Evolutionary conservation across 1,140 invertebrate species (phyloP).

Genomic region (Nephila pilipes): DNA sequence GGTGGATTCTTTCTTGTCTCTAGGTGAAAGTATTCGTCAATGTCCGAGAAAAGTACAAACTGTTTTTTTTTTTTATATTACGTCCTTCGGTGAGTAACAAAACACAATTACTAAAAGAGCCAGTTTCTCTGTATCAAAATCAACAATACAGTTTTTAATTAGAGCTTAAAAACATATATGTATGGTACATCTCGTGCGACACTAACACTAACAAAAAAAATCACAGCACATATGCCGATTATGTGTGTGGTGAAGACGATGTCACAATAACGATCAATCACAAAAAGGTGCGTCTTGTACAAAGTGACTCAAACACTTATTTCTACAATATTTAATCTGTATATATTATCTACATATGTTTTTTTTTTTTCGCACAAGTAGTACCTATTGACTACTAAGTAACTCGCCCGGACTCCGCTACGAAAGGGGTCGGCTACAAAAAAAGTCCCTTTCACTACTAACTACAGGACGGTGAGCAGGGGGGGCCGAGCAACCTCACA

Average conservation of each 20-base stretch:
- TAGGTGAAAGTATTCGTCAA: conserved; percentile 5
- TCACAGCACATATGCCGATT: not conserved
- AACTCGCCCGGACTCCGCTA: not conserved
- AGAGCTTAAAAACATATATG: not conserved
- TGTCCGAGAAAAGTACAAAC: not conserved
- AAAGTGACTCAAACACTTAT: not conserved
- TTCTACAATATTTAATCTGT: not conserved
- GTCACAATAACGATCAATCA: conserved; percentile 2
- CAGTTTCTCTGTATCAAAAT: not conserved
- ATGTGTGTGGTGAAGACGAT: not conserved
- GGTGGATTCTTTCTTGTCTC: not conserved
- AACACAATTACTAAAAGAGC: not conserved
- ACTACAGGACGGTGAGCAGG: conserved; percentile 24
- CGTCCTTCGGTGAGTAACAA: not conserved
- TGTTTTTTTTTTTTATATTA: not conserved
- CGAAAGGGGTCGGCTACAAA: conserved; percentile 31
- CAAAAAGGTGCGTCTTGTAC: not conserved
- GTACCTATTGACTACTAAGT: not conserved
- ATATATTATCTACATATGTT: not conserved
- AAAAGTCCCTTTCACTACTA: conserved; percentile 41
- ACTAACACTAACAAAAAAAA: not conserved
- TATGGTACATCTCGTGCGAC: not conserved
- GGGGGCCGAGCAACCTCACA: not conserved
- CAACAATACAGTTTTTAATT: not conserved
- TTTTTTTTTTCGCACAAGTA: not conserved